These are phyloP conservation scores for Donacobius atricapilla DNA, from an alignment of 2,113 vertebrate genomes.

Conservation along the genomic window DNA sequence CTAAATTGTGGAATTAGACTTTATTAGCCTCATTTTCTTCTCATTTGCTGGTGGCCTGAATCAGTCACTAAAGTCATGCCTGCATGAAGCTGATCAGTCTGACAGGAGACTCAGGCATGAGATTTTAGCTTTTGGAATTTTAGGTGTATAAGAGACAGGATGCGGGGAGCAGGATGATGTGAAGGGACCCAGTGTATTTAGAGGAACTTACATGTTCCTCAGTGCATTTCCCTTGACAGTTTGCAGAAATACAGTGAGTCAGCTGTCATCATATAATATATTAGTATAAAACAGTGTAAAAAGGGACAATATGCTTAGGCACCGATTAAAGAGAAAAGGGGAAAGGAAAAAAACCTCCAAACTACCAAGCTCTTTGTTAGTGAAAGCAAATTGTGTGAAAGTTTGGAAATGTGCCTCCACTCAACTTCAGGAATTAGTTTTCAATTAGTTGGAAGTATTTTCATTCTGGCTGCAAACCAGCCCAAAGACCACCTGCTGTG, in stretches of 20 bases:
- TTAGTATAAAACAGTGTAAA: conserved; percentile 65
- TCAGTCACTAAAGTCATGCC: not conserved
- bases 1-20: not conserved
- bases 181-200: conserved; percentile 18
- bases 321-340: conserved; percentile 51
- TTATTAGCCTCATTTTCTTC: not conserved
- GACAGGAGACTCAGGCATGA: not conserved
- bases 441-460: conserved; percentile 62
- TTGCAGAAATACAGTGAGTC: conserved; percentile 55
- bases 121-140: not conserved
- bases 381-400: conserved; percentile 46
- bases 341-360: not conserved
- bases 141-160: not conserved
- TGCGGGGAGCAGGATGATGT: not conserved
- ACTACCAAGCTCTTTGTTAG: conserved; percentile 31
- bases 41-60: not conserved
- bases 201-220: conserved; percentile 30
- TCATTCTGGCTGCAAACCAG: conserved; percentile 59
- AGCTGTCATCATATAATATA: conserved; percentile 65
- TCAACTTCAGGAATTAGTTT: conserved; percentile 74
- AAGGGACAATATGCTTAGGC: conserved; percentile 55
- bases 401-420: conserved; percentile 46
- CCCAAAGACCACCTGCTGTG: conserved; percentile 77
- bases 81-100: not conserved
- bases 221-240: conserved; percentile 49